Percentiles rank a stretch among this genome's conserved stretches.
Evolutionary conservation across 2,888 invertebrate genomes (phyloP).

Genomic region (Cremastinae sp.): DNA sequence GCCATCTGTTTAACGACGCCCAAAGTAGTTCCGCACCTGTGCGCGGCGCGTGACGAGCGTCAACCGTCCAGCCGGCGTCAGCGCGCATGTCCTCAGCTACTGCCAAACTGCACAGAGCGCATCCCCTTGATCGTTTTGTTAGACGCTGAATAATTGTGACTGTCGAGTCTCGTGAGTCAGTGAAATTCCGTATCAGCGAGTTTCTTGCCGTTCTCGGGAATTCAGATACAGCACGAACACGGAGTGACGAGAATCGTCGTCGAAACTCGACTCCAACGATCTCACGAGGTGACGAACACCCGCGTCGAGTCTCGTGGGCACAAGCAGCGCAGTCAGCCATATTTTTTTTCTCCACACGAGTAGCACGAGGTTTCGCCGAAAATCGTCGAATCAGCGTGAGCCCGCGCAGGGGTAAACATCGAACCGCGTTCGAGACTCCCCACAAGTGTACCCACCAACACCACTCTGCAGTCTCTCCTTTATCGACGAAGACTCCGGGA

Average conservation of each 20-base stretch:
- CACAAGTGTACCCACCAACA: background rate
- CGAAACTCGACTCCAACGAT: background rate
- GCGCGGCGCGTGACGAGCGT: slow-evolving; percentile 30
- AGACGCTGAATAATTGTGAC: slow-evolving; percentile 59
- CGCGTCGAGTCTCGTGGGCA: slow-evolving; percentile 23
- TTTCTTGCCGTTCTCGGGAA: slow-evolving; percentile 7
- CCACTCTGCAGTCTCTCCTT: slow-evolving; percentile 11
- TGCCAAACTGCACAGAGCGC: slow-evolving; percentile 65
- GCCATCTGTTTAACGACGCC: background rate
- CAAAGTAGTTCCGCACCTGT: slow-evolving; percentile 44
- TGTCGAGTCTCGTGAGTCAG: slow-evolving; percentile 13
- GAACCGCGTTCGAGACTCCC: slow-evolving; percentile 13
- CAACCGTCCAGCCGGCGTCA: slow-evolving; percentile 56
- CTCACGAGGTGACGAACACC: slow-evolving; percentile 22
- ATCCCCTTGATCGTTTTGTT: slow-evolving; percentile 49
- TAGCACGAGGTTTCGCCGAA: slow-evolving; percentile 43
- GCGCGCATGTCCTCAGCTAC: slow-evolving; percentile 68
- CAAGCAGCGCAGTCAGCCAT: no score
- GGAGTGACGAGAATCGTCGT: background rate
- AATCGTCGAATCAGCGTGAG: slow-evolving; percentile 49
- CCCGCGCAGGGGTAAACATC: slow-evolving; percentile 35
- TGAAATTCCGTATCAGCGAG: slow-evolving; percentile 2
- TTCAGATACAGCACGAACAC: background rate
- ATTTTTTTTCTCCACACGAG: slow-evolving; percentile 34
- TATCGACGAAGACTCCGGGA: slow-evolving; percentile 28